Conservation (phyloP, 1,140 invertebrate genomes). For the Temnothorax longispinosus region DNA sequence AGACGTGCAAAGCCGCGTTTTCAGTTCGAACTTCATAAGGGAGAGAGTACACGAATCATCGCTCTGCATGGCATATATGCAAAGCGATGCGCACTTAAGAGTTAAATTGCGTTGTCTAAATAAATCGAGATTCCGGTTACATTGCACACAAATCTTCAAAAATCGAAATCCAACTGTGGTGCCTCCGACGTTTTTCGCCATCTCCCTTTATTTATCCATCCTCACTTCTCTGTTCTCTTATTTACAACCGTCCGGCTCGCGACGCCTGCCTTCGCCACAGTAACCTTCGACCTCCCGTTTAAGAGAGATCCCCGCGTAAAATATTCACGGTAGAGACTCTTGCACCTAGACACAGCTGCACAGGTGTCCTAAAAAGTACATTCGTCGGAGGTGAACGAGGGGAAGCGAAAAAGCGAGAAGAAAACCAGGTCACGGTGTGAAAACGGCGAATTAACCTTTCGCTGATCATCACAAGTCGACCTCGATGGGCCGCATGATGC, state of each 20-base stretch:
- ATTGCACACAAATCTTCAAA: slow-evolving; percentile 32
- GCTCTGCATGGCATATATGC: no score
- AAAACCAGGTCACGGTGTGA: slow-evolving; percentile 50
- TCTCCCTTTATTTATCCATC: slow-evolving; percentile 29
- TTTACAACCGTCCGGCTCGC: slow-evolving; percentile 2
- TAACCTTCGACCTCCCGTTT: slow-evolving; percentile 43
- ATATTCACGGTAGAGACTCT: slow-evolving; percentile 44
- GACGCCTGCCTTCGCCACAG: not conserved
- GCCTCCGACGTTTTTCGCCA: slow-evolving; percentile 8
- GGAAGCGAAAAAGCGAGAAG: not conserved
- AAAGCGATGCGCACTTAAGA: no score
- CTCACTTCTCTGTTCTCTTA: slow-evolving; percentile 30
- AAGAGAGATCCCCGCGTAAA: slow-evolving; percentile 29
- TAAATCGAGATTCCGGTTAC: slow-evolving; percentile 30
- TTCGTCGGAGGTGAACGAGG: not conserved
- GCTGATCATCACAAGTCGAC: not conserved
- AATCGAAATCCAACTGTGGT: slow-evolving; percentile 26
- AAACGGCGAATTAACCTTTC: slow-evolving; percentile 58
- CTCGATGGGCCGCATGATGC: not conserved
- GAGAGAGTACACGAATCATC: no score
- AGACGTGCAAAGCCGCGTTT: no score
- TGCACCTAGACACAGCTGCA: slow-evolving; percentile 43
- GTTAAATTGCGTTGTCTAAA: not conserved
- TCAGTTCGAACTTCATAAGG: no score
- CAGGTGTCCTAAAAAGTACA: slow-evolving; percentile 48